phyloP scores from a whole-genome alignment of 1,140 invertebrate genomes.

The Heliconius hewitsoni region DNA sequence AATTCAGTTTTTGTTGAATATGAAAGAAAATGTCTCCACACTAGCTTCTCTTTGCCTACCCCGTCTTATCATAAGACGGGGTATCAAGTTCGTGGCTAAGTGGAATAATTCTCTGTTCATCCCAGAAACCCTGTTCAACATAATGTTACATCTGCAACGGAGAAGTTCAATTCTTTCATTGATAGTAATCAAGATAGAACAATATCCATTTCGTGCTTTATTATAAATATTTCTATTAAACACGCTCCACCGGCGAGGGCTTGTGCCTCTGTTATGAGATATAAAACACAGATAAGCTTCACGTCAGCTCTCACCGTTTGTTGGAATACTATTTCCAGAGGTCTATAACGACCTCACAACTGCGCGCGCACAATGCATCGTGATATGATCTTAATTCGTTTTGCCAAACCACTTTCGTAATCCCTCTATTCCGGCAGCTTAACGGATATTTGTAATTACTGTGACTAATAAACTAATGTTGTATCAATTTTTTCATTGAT shows the following conservation, averaged over 20 bases:
- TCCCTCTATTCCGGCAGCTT: background rate
- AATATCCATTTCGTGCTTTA: background rate
- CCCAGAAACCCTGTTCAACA: background rate
- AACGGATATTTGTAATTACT: background rate
- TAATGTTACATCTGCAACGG: background rate
- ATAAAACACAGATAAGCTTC: conserved; percentile 23
- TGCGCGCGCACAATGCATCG: background rate
- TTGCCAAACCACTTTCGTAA: conserved; percentile 21
- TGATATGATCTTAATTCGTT: conserved; percentile 29
- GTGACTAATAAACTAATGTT: background rate
- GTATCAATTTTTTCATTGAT: too few species aligned
- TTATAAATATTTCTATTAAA: background rate
- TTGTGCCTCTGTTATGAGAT: conserved; percentile 13
- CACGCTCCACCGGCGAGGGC: background rate
- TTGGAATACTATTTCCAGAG: background rate
- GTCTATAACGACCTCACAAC: background rate
- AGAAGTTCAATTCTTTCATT: background rate
- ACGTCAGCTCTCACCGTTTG: conserved; percentile 22
- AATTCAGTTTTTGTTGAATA: too few species aligned
- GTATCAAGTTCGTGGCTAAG: too few species aligned
- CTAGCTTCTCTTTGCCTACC: too few species aligned
- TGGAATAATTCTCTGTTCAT: background rate
- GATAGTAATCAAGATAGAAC: background rate
- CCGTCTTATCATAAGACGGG: too few species aligned
- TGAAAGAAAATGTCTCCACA: too few species aligned